Base-by-base conservation (phyloP, 2,888 invertebrate species). In the Athalia circularis region DNA sequence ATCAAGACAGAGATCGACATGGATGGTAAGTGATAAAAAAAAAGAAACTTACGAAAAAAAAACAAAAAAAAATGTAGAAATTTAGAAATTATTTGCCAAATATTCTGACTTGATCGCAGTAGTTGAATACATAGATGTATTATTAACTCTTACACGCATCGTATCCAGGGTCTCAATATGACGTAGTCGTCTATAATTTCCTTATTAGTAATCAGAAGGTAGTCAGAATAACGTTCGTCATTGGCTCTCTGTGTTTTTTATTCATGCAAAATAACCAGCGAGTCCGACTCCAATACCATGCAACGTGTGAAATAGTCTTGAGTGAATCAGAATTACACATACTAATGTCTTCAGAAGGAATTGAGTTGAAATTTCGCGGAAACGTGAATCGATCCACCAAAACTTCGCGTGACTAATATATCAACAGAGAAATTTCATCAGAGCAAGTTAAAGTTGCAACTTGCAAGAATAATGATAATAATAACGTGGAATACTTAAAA, bases 1-100 rank as follows among this genome's bases (percentile, higher is more conserved):
- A 89, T 82, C 4, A 15, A 7, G 77, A 57, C 11, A 48, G 29
- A 61, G 1, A 59, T 52, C 13, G 11, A n/a, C 7, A 29, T 11
- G 77, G 77, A 70, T 68, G 67, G 77, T 77, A 29, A 70, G 70
- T 70, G 5, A 15, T 13, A 47, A 1, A 7, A 65, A 65, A 65
- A 47, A 65, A 7, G 4, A 48, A 5, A 11, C 45, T 6, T 45
- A 29, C 29, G 2, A 29, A 29, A 29, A 29, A 29, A 29, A 29
- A 29, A 29, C 29, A 29, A 29, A 29, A 29, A 29, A 29, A 29
- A 29, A 5, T 65, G 5, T 47, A n/a, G 5, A n/a, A 65, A n/a
- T 13, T 5, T 8, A 65, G n/a, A 48, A 65, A 65, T 8, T 47
- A 48, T 13, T 15, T n/a, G 13, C 13, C 13, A 48, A 65, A 65